Evolutionary conservation across 2,797 vertebrate species (phyloP).

Genomic region (Gambelia wislizenii): DNA sequence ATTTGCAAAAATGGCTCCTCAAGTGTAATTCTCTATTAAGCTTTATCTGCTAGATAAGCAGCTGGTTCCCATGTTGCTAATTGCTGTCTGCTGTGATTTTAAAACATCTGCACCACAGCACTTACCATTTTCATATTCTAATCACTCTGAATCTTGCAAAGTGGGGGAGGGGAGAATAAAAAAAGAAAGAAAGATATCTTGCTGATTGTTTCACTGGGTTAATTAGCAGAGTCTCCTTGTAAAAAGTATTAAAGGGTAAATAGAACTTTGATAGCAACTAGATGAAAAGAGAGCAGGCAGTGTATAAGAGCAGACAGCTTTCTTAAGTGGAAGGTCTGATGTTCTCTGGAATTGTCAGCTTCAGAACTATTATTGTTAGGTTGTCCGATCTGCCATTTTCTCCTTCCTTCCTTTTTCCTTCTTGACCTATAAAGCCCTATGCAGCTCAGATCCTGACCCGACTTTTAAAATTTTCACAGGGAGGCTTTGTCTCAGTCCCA

Average conservation of each 20-base stretch:
- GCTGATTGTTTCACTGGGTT: conserved; percentile 84
- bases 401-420: neutral
- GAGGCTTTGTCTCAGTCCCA: neutral
- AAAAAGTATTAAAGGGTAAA: conserved; percentile 83
- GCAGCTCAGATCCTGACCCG: neutral
- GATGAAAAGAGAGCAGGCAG: conserved; percentile 70
- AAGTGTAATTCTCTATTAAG: conserved; percentile 86
- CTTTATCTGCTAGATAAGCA: conserved; percentile 88
- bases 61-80: conserved; percentile 86
- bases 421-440: neutral
- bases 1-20: conserved; percentile 83
- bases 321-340: neutral
- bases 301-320: neutral
- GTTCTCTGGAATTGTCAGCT: neutral
- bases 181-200: conserved; percentile 63
- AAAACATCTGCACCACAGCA: conserved; percentile 87
- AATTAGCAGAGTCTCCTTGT: conserved; percentile 83
- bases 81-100: conserved; percentile 87
- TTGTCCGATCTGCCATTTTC: neutral
- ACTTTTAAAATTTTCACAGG: neutral
- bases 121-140: conserved; percentile 87
- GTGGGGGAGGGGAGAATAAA: conserved; percentile 55
- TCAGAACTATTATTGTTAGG: neutral
- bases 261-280: conserved; percentile 80
- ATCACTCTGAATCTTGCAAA: conserved; percentile 84